Evolutionary conservation across 2,113 vertebrate genomes (phyloP).

Genomic region (Menura novaehollandiae): DNA sequence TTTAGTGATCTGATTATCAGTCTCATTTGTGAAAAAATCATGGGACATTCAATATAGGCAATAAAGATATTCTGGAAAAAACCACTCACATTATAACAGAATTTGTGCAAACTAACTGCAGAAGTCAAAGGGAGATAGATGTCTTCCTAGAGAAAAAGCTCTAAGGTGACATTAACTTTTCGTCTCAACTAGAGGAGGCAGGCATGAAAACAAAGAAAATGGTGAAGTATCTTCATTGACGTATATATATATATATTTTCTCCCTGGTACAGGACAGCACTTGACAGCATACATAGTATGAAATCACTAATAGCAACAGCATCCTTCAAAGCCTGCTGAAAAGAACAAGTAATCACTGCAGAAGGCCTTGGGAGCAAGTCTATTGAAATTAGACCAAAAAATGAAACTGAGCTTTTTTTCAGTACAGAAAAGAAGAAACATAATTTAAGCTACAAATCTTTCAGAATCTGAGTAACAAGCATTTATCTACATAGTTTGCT

Average conservation of each 20-base stretch:
- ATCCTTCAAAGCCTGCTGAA: not conserved
- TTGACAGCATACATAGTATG: not conserved
- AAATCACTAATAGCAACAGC: not conserved
- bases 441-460: not conserved
- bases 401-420: not conserved
- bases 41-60: not conserved
- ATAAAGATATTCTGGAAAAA: not conserved
- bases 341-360: not conserved
- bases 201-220: not conserved
- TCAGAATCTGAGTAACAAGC: not conserved
- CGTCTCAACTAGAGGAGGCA: not conserved
- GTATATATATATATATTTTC: not conserved
- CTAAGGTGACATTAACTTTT: not conserved
- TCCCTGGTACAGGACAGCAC: not conserved
- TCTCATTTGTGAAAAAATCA: not conserved
- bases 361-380: not conserved
- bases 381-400: not conserved
- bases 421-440: not conserved
- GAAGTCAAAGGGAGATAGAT: not conserved
- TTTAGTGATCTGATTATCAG: not conserved
- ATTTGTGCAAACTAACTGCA: not conserved
- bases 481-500: not conserved
- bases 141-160: not conserved
- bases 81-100: not conserved
- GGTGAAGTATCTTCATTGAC: not conserved